These are phyloP conservation scores for Ormyrus rosae DNA, from an alignment of 2,888 invertebrate species.

Conservation along the genomic window DNA sequence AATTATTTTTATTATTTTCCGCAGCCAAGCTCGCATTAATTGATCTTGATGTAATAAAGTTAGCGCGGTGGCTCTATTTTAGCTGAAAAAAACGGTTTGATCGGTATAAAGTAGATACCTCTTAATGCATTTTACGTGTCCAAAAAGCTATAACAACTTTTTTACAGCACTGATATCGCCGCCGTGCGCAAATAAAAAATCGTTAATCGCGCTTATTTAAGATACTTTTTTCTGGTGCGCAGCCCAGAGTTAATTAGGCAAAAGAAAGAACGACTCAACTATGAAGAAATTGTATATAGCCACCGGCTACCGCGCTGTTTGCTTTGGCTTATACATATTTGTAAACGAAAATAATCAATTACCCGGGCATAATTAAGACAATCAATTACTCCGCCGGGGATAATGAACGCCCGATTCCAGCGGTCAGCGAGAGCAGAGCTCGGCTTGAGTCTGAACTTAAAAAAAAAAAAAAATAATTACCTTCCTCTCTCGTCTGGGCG, in stretches of 20 bases:
- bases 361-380: conserved; percentile 30
- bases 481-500: not conserved
- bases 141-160: too few relatives aligned
- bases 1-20: too few relatives aligned
- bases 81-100: too few relatives aligned
- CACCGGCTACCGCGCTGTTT: not conserved
- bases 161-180: too few relatives aligned
- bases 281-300: not conserved
- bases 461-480: conserved; percentile 16
- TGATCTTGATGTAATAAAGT: too few relatives aligned
- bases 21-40: too few relatives aligned
- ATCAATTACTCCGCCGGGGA: conserved; percentile 12
- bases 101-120: too few relatives aligned
- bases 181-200: too few relatives aligned
- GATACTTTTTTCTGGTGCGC: not conserved
- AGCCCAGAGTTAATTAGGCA: not conserved
- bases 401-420: conserved; percentile 23
- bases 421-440: not conserved
- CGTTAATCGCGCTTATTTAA: too few relatives aligned
- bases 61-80: too few relatives aligned
- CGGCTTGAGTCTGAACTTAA: not conserved
- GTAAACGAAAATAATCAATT: conserved; percentile 33
- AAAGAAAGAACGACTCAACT: conserved; percentile 3
- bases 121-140: too few relatives aligned
- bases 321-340: conserved; percentile 6